A percentile compares a stretch with the other conserved stretches of the same genome.
These are phyloP conservation scores for Eudemis profundana DNA, from an alignment of 2,888 invertebrate species.

Conservation along the genomic window DNA sequence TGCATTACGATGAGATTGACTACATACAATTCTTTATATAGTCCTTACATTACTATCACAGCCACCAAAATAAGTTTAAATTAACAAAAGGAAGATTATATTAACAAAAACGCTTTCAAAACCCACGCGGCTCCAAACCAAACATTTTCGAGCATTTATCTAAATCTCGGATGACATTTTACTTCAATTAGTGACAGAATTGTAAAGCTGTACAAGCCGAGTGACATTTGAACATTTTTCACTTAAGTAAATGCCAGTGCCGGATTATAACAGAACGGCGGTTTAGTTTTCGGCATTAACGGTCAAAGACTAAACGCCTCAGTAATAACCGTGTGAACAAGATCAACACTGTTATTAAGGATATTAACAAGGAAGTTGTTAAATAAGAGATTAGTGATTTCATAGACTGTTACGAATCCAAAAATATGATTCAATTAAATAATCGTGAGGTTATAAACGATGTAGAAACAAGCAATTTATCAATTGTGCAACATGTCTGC, in stretches of 20 bases:
- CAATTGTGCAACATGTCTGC: constrained; percentile 16
- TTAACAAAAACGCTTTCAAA: constrained; percentile 40
- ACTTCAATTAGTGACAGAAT: constrained; percentile 70
- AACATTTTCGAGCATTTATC: constrained; percentile 56
- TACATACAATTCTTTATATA: no score
- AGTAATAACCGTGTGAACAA: constrained; percentile 44
- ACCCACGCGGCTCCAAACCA: constrained; percentile 40
- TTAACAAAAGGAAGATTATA: constrained; percentile 17
- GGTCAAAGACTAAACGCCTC: constrained; percentile 33
- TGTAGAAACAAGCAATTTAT: constrained; percentile 9
- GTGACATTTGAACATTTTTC: constrained; percentile 63
- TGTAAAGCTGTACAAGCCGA: constrained; percentile 53
- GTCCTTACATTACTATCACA: no score
- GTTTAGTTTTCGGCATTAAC: constrained; percentile 44
- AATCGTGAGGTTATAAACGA: not conserved
- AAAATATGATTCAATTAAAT: not conserved
- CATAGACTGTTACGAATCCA: constrained; percentile 1
- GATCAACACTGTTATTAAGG: constrained; percentile 26
- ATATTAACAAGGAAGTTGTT: constrained; percentile 30
- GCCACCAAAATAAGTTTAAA: constrained; percentile 8
- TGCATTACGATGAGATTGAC: not conserved
- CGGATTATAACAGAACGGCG: constrained; percentile 62
- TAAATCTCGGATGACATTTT: constrained; percentile 72
- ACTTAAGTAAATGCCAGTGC: constrained; percentile 71
- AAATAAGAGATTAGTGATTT: not conserved